Evolutionary conservation across 2,797 vertebrate species (phyloP).

Genomic region (Anguilla megastoma): DNA sequence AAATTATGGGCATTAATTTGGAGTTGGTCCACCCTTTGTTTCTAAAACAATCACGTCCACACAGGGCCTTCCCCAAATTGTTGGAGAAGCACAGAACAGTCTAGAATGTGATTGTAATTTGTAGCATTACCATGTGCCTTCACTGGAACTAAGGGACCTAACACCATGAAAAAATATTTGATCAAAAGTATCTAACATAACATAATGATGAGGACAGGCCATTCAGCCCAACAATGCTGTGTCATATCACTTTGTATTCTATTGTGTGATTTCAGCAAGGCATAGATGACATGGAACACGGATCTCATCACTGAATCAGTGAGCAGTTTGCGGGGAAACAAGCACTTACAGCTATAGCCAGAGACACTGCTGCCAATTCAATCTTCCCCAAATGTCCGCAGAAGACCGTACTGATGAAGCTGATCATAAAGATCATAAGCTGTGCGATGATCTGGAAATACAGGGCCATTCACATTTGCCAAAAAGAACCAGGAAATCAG

Average conservation of each 20-base stretch:
- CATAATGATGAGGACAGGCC: too few relatives aligned
- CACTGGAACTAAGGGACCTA: too few relatives aligned
- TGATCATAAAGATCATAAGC: conserved; percentile 77
- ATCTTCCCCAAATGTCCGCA: conserved; percentile 85
- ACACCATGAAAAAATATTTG: too few relatives aligned
- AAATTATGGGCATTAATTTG: too few relatives aligned
- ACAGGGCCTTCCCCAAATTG: too few relatives aligned
- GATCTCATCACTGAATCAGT: neutral
- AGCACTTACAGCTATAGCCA: conserved; percentile 77
- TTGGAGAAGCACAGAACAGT: too few relatives aligned
- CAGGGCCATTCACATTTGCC: neutral
- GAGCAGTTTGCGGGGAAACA: neutral
- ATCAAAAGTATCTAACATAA: too few relatives aligned
- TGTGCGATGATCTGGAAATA: conserved; percentile 78
- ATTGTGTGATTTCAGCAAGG: neutral
- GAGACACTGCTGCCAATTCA: conserved; percentile 76
- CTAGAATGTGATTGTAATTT: too few relatives aligned
- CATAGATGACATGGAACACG: neutral
- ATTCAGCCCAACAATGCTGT: too few relatives aligned
- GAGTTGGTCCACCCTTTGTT: too few relatives aligned
- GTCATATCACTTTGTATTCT: neutral
- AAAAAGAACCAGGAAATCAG: neutral
- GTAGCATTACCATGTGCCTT: too few relatives aligned
- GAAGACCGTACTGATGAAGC: conserved; percentile 82
- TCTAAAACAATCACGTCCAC: too few relatives aligned